Percentiles rank a stretch among this genome's conserved stretches.
These are phyloP conservation scores for Aphidius gifuensis DNA, from an alignment of 1,140 invertebrate genomes.

Conservation along the genomic window DNA sequence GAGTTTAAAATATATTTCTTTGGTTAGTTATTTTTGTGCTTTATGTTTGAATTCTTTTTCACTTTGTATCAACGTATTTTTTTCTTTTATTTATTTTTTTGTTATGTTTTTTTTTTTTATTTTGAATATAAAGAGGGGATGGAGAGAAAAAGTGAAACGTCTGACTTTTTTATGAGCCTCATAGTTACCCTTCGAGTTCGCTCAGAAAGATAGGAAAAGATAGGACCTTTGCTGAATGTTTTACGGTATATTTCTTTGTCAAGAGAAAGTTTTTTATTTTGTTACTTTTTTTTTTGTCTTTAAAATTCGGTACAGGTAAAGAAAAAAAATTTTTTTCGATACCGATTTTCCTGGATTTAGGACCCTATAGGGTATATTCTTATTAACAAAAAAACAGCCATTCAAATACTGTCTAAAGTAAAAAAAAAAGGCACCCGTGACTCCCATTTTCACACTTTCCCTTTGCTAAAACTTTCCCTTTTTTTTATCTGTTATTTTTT, in stretches of 20 bases:
- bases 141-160: constrained; percentile 22
- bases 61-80: neutral
- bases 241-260: constrained; percentile 14
- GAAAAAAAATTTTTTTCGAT: no score
- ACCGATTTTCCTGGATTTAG: no score
- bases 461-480: no score
- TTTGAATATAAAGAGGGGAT: neutral
- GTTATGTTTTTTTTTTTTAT: neutral
- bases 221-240: neutral
- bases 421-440: no score
- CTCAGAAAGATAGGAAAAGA: neutral
- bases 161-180: constrained; percentile 15
- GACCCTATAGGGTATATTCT: no score
- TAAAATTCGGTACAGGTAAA: no score
- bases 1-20: constrained; percentile 2
- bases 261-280: constrained; percentile 34
- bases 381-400: no score
- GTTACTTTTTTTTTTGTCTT: no score
- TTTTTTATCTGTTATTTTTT: no score
- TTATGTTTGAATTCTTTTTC: neutral
- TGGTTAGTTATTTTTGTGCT: no score
- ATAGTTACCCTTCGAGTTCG: constrained; percentile 3
- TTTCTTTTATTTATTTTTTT: constrained; percentile 13
- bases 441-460: no score
- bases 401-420: no score